These are phyloP conservation scores for Apodemia mormo DNA, from an alignment of 2,888 invertebrate genomes.

Conservation along the genomic window DNA sequence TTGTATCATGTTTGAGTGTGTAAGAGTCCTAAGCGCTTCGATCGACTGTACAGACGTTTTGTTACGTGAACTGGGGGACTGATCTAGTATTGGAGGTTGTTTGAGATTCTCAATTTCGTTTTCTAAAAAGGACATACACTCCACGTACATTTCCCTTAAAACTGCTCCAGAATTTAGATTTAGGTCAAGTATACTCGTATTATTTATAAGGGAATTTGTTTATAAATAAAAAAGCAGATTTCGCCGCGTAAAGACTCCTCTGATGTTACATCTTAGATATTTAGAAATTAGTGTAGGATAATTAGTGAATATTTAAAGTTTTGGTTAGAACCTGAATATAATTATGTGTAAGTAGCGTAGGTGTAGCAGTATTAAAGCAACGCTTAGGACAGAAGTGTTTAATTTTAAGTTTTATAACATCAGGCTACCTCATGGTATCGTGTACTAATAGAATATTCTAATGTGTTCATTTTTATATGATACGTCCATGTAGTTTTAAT, in stretches of 20 bases:
- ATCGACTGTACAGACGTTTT: too few species aligned
- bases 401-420: constrained; percentile 54
- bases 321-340: constrained; percentile 28
- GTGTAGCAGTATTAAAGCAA: constrained; percentile 72
- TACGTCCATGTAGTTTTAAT: neutral
- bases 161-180: constrained; percentile 21
- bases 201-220: constrained; percentile 33
- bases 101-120: neutral
- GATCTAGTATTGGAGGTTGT: neutral
- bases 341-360: constrained; percentile 51
- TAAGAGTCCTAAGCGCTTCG: too few species aligned
- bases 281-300: constrained; percentile 29
- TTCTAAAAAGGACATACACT: neutral
- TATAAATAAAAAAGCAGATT: constrained; percentile 34
- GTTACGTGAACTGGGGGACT: too few species aligned
- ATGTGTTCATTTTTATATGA: constrained; percentile 2
- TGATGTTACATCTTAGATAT: constrained; percentile 25
- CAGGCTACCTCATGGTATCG: constrained; percentile 69
- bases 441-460: constrained; percentile 43
- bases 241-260: constrained; percentile 27
- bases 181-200: constrained; percentile 31
- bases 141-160: neutral
- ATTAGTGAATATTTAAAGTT: constrained; percentile 13
- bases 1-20: too few species aligned
- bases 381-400: constrained; percentile 48